phyloP scores from a whole-genome alignment of 92 coral and sea anemone species.

The Siderastrea siderea region DNA sequence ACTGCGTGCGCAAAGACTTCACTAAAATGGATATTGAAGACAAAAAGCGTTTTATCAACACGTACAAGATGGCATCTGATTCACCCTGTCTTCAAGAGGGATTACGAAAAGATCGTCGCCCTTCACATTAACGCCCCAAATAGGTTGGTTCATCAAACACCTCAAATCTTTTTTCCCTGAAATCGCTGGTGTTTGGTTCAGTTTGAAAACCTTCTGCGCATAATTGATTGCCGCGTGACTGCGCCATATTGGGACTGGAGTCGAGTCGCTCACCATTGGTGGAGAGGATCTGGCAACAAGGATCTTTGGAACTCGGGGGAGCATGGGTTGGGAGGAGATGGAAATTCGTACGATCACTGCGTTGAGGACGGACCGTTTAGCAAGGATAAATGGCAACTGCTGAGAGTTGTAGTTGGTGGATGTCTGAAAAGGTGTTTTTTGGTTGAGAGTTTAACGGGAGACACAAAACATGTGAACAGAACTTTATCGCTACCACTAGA shows the following conservation, averaged over 20 bases:
- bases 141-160: slow-evolving; percentile 46
- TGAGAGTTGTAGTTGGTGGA: slow-evolving; percentile 43
- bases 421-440: slow-evolving; percentile 54
- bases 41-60: slow-evolving; percentile 8
- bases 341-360: slow-evolving; percentile 26
- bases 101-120: slow-evolving; percentile 14
- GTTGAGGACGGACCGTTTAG: slow-evolving; percentile 64
- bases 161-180: slow-evolving; percentile 61
- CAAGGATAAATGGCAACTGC: slow-evolving; percentile 35
- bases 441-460: slow-evolving; percentile 17
- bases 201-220: slow-evolving; percentile 58
- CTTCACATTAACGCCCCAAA: background rate
- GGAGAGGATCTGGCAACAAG: slow-evolving; percentile 30
- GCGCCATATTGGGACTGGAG: slow-evolving; percentile 73
- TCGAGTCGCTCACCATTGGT: slow-evolving; percentile 54
- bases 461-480: slow-evolving; percentile 25
- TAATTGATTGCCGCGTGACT: slow-evolving; percentile 61
- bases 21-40: slow-evolving; percentile 11
- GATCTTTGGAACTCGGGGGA: slow-evolving; percentile 58
- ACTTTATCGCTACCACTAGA: slow-evolving; percentile 42
- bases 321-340: slow-evolving; percentile 68
- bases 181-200: slow-evolving; percentile 63
- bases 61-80: slow-evolving; percentile 17
- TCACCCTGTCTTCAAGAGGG: background rate
- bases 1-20: slow-evolving; percentile 31